Evolutionary conservation across 2,888 invertebrate species (phyloP).

Genomic region (Oligia strigilis): DNA sequence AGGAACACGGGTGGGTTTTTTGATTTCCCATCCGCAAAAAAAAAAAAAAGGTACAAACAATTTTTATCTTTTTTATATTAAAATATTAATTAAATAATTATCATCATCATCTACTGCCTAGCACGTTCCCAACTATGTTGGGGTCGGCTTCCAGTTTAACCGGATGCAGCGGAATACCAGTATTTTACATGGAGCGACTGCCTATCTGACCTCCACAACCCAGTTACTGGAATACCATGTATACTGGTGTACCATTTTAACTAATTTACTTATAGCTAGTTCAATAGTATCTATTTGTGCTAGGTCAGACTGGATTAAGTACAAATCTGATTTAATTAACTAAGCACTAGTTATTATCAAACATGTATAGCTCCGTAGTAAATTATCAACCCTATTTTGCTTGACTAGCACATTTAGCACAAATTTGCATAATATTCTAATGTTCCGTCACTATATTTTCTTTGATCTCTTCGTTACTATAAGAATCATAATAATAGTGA

Average conservation of each 20-base stretch:
- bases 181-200: not conserved
- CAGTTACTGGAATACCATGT: not conserved
- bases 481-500: conserved; percentile 3
- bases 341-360: not conserved
- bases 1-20: too few species aligned
- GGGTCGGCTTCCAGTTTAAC: too few species aligned
- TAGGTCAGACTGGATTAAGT: conserved; percentile 13
- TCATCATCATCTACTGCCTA: too few species aligned
- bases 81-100: not conserved
- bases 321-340: conserved; percentile 19
- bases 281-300: not conserved
- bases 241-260: not conserved
- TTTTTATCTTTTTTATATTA: not conserved
- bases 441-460: not conserved
- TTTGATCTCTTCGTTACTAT: conserved; percentile 14
- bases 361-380: not conserved
- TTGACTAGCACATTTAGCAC: not conserved
- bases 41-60: too few species aligned
- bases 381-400: conserved; percentile 1
- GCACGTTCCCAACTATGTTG: not conserved
- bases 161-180: not conserved
- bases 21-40: too few species aligned
- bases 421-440: not conserved
- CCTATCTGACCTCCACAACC: not conserved
- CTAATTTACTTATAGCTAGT: not conserved